Evolutionary conservation across 2,888 invertebrate genomes (phyloP).

Genomic region (Idaea dimidiata): DNA sequence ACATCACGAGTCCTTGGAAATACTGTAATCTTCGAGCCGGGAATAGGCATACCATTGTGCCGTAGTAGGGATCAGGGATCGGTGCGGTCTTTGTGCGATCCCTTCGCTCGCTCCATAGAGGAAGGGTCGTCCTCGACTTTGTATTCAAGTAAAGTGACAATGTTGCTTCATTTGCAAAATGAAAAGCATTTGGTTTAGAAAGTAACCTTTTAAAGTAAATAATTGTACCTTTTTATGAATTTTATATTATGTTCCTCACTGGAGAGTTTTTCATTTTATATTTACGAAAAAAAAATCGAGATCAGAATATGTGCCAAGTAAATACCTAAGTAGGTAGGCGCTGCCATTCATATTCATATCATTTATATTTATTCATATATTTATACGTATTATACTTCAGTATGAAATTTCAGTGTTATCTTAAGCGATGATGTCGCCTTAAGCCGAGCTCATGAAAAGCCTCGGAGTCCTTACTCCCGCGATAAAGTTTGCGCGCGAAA

Average conservation of each 20-base stretch:
- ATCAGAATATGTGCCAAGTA: conserved; percentile 10
- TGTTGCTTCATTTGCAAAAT: conserved; percentile 23
- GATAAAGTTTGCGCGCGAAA: conserved; percentile 75
- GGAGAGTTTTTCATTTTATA: background rate
- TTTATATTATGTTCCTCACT: background rate
- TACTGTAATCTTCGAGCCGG: conserved; percentile 8
- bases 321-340: conserved; percentile 17
- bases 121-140: conserved; percentile 63
- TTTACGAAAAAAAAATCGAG: background rate
- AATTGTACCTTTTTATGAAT: background rate
- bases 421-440: conserved; percentile 24
- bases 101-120: conserved; percentile 42
- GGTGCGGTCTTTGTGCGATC: conserved; percentile 59
- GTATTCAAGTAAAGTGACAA: conserved; percentile 33
- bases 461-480: conserved; percentile 43
- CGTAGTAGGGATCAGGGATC: conserved; percentile 47
- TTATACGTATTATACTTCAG: conserved; percentile 13
- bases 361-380: background rate
- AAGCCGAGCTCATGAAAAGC: conserved; percentile 54
- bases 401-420: conserved; percentile 24
- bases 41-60: conserved; percentile 14
- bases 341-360: conserved; percentile 5
- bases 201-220: conserved; percentile 13
- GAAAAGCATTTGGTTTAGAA: background rate
- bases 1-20: background rate